A percentile compares a stretch with the other conserved stretches of the same genome.
Evolutionary conservation across 2,113 vertebrate species (phyloP).

Genomic region (Lepus timidus): DNA sequence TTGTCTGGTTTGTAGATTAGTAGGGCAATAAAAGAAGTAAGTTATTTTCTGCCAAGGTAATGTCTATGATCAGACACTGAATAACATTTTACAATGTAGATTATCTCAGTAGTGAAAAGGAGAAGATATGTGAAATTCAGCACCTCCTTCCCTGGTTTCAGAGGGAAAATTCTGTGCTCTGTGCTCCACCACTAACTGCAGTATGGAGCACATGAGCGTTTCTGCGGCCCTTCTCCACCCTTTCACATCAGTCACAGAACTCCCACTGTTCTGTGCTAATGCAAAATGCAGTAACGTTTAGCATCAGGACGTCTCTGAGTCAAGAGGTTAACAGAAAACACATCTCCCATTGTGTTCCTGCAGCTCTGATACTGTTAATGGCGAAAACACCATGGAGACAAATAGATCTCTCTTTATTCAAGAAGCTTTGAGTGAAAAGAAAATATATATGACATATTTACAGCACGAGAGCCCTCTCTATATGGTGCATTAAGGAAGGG

Average conservation of each 20-base stretch:
- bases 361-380: conserved; percentile 83
- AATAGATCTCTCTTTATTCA: conserved; percentile 83
- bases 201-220: conserved; percentile 64
- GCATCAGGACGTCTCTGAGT: conserved; percentile 83
- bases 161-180: conserved; percentile 67
- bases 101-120: conserved; percentile 46
- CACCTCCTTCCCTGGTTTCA: conserved; percentile 51
- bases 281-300: conserved; percentile 83
- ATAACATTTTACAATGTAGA: conserved; percentile 35
- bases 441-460: conserved; percentile 82
- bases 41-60: conserved; percentile 55
- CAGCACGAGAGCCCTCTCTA: conserved; percentile 73
- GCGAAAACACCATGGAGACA: conserved; percentile 84
- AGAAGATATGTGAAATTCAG: conserved; percentile 4
- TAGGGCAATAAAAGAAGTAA: conserved; percentile 59
- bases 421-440: conserved; percentile 77
- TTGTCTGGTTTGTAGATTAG: conserved; percentile 11
- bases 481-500: conserved; percentile 68
- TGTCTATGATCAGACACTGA: not conserved
- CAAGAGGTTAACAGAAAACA: conserved; percentile 85
- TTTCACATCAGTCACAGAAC: conserved; percentile 76
- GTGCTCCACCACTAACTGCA: conserved; percentile 32
- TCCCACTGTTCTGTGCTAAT: conserved; percentile 80
- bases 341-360: conserved; percentile 83
- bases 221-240: conserved; percentile 71